Evolutionary conservation across 1,140 invertebrate species (phyloP).

Genomic region (Drosophila kohkoa): DNA sequence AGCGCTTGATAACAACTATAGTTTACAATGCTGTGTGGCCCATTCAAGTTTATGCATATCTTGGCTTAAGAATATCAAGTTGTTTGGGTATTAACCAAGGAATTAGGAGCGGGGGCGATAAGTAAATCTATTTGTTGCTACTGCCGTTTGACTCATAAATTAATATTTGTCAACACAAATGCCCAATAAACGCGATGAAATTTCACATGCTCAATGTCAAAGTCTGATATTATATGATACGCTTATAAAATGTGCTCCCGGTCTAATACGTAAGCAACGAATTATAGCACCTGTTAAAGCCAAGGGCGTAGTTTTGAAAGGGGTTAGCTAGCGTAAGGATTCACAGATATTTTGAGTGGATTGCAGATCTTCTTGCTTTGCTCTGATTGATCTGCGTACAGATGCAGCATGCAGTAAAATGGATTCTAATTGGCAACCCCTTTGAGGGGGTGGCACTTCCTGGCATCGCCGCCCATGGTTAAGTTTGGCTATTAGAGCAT

Average conservation of each 20-base stretch:
- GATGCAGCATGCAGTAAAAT: too few relatives aligned
- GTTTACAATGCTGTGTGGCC: conserved; percentile 4
- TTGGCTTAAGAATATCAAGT: conserved; percentile 2
- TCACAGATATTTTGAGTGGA: not conserved
- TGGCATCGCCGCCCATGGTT: conserved; percentile 40
- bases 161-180: conserved; percentile 66
- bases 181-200: conserved; percentile 61
- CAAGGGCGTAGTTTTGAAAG: conserved; percentile 33
- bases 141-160: conserved; percentile 66
- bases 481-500: conserved; percentile 40
- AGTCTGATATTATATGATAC: conserved; percentile 81
- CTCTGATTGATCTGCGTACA: too few relatives aligned
- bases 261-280: conserved; percentile 58
- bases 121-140: conserved; percentile 69
- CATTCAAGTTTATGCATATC: conserved; percentile 28
- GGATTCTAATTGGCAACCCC: conserved; percentile 2
- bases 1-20: conserved; percentile 10
- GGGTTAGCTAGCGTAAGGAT: not conserved
- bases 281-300: conserved; percentile 19
- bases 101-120: conserved; percentile 60
- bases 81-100: conserved; percentile 41
- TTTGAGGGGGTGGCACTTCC: conserved; percentile 4
- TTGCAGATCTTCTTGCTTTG: too few relatives aligned
- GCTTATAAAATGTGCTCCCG: conserved; percentile 66
- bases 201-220: conserved; percentile 71